These are phyloP conservation scores for Zygogramma bicolorata DNA, from an alignment of 2,888 invertebrate genomes.

Conservation along the genomic window DNA sequence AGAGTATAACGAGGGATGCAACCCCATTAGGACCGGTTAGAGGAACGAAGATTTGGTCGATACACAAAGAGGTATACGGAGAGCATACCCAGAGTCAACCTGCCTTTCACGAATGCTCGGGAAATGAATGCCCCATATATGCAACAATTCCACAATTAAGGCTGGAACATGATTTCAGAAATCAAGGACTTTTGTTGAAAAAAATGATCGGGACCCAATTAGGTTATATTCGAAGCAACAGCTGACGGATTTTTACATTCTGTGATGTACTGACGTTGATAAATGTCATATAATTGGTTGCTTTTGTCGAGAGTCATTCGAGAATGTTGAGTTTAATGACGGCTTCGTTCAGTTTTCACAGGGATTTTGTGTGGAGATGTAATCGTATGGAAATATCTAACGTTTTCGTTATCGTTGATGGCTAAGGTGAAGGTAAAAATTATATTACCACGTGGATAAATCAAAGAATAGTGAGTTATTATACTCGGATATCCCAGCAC, in stretches of 20 bases:
- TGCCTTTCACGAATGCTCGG: constrained; percentile 39
- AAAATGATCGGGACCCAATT: constrained; percentile 37
- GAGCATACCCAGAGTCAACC: constrained; percentile 40
- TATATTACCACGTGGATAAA: too few species aligned
- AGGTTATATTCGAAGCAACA: constrained; percentile 33
- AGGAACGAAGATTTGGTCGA: constrained; percentile 44
- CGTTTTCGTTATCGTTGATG: too few species aligned
- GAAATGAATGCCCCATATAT: constrained; percentile 45
- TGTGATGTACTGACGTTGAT: constrained; percentile 15
- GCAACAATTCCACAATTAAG: constrained; percentile 46
- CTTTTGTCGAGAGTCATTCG: constrained; percentile 35
- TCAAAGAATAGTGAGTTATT: too few species aligned
- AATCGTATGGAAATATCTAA: constrained; percentile 5
- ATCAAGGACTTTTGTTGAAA: constrained; percentile 44
- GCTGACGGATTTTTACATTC: constrained; percentile 18
- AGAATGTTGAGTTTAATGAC: constrained; percentile 39
- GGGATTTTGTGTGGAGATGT: not conserved
- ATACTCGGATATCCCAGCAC: too few species aligned
- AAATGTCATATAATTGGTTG: constrained; percentile 24
- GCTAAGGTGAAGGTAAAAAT: too few species aligned
- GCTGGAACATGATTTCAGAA: constrained; percentile 25
- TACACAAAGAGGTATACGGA: constrained; percentile 34
- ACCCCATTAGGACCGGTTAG: constrained; percentile 57
- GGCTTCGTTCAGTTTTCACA: constrained; percentile 22
- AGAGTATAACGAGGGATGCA: constrained; percentile 58